Evolutionary conservation across 1,140 invertebrate species (phyloP), one percentile per base, ranked within the genome.

Genomic region (Heliconius himera): DNA sequence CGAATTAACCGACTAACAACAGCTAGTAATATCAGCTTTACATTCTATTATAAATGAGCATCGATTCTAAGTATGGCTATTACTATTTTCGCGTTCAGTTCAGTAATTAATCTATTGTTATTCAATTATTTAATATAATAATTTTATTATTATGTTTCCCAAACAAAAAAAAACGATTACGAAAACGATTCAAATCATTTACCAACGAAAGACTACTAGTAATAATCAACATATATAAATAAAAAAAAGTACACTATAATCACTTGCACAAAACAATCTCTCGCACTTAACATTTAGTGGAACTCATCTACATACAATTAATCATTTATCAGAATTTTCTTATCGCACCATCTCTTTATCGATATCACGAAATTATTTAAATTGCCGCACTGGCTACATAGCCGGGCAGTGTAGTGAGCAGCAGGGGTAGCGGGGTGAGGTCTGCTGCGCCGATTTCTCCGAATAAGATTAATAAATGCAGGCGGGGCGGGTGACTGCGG

Each of bases 391-490:
- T 86, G 84, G 71, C 51, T 49, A 73, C 78, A 79, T 75, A 8
- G 49, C 49, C 49, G 49, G 49, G 75, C 77, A 81, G 79, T 56
- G 78, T 82, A 82, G 81, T 81, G 79, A 82, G 74, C 81, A 85
- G 79, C 74, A 85, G 81, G 82, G 78, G 70, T 78, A 51, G 80
- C 36, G 83, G 82, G 82, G 85, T 70, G 76, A 73, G 85, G 75
- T 51, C 22, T 87, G 89, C 91, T 91, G 91, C 90, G 91, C 87
- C 89, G 91, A 92, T 92, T 92, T 93, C 91, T 91, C 89, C 90
- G 91, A 93, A 92, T 91, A 91, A 92, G 88, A 91, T 91, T 91
- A 92, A 93, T 91, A 92, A 91, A 93, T 91, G 88, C 90, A 91
- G 84, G 87, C 87, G 89, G 87, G 83, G 84, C 81, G 81, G 85